Evolutionary conservation across 2,888 invertebrate species (phyloP).

Genomic region (Trissolcus brochymenae): DNA sequence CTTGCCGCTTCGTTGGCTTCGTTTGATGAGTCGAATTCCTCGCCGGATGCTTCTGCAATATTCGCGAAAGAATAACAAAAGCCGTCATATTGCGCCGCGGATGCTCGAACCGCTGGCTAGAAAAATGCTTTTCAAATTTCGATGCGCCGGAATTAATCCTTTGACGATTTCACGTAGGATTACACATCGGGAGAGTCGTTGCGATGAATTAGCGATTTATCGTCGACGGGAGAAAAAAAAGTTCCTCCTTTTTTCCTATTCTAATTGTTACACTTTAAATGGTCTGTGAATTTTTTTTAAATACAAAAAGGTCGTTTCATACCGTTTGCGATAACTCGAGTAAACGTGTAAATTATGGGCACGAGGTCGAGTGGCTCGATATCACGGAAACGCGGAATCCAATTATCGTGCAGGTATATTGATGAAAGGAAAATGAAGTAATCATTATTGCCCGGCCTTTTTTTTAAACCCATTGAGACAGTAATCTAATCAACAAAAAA

Average conservation of each 20-base stretch:
- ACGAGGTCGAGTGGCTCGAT: too few species aligned
- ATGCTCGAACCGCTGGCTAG: slow-evolving; percentile 32
- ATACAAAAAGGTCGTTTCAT: too few species aligned
- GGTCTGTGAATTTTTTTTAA: too few species aligned
- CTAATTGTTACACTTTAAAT: too few species aligned
- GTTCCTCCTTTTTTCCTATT: too few species aligned
- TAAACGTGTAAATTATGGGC: too few species aligned
- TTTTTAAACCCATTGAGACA: slow-evolving; percentile 17
- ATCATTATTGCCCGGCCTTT: slow-evolving; percentile 26
- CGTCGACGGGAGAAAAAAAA: too few species aligned
- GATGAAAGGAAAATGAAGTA: slow-evolving; percentile 17
- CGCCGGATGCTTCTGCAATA: slow-evolving; percentile 60
- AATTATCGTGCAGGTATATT: slow-evolving; percentile 21
- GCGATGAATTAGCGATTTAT: background rate
- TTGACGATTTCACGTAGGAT: slow-evolving; percentile 1
- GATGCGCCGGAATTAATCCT: slow-evolving; percentile 15
- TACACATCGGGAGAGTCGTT: background rate
- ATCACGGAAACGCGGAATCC: slow-evolving; percentile 3
- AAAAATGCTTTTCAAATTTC: slow-evolving; percentile 40
- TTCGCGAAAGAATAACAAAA: slow-evolving; percentile 61
- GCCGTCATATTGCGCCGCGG: slow-evolving; percentile 28
- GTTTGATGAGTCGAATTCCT: slow-evolving; percentile 65
- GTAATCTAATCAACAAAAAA: slow-evolving; percentile 18
- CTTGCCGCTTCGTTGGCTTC: slow-evolving; percentile 66
- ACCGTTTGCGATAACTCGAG: too few species aligned